Conservation (phyloP, 2,888 invertebrate genomes). For the Ethmia dodecea region DNA sequence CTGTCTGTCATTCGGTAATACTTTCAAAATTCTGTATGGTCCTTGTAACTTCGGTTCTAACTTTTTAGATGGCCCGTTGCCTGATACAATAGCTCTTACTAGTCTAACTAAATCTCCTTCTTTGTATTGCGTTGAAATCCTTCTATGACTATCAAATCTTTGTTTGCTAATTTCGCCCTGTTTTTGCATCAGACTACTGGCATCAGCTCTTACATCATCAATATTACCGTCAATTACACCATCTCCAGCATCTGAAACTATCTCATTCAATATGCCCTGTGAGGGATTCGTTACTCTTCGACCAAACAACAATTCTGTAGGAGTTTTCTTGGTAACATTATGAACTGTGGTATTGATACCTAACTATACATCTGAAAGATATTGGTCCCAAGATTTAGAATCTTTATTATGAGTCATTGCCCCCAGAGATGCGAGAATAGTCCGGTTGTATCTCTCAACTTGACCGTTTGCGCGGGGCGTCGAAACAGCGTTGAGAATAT, state of each 20-base stretch:
- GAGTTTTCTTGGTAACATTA: slow-evolving; percentile 27
- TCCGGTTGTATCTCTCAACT: slow-evolving; percentile 9
- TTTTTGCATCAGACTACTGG: too few species aligned
- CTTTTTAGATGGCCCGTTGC: slow-evolving; percentile 5
- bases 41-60: slow-evolving; percentile 7
- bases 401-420: too few species aligned
- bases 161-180: too few species aligned
- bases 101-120: slow-evolving; percentile 3
- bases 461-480: slow-evolving; percentile 13
- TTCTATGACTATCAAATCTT: too few species aligned
- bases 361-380: too few species aligned
- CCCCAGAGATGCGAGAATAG: slow-evolving; percentile 5
- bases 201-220: too few species aligned
- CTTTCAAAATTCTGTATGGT: slow-evolving; percentile 8
- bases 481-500: slow-evolving; percentile 17
- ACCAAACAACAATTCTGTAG: too few species aligned
- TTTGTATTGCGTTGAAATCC: too few species aligned
- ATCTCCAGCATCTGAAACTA: slow-evolving; percentile 20
- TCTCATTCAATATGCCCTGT: too few species aligned
- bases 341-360: too few species aligned
- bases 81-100: not conserved
- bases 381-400: too few species aligned
- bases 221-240: slow-evolving; percentile 30
- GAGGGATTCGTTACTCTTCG: too few species aligned
- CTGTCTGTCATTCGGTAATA: slow-evolving; percentile 5